These are phyloP conservation scores for Coenobita brevimanus DNA, from an alignment of 1,140 invertebrate species.

Conservation along the genomic window DNA sequence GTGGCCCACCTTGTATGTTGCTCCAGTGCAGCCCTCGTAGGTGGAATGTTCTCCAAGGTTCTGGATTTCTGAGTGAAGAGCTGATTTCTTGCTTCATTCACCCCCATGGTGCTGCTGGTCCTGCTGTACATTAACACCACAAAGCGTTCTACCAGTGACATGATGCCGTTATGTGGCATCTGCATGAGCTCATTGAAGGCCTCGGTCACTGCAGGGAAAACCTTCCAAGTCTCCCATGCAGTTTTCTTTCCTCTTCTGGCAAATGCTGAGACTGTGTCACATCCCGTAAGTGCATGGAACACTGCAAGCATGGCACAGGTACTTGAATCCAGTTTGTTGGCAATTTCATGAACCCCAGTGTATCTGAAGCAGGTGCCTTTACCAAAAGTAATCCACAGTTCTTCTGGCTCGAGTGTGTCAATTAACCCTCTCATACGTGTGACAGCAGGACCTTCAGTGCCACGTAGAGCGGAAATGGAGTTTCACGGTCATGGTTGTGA, in stretches of 20 bases:
- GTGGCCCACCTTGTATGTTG: background rate
- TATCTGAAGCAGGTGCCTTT: constrained; percentile 43
- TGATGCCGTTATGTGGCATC: too few species aligned
- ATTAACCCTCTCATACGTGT: too few species aligned
- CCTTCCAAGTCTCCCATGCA: too few species aligned
- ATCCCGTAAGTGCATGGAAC: constrained; percentile 52
- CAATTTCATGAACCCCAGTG: constrained; percentile 53
- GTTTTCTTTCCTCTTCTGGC: constrained; percentile 19
- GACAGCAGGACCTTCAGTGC: too few species aligned
- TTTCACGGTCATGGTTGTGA: too few species aligned
- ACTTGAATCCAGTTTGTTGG: constrained; percentile 39
- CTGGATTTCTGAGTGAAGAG: background rate
- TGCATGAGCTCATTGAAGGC: constrained; percentile 4
- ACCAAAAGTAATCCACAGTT: constrained; percentile 59
- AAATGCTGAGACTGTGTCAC: constrained; percentile 37
- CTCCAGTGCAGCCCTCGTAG: background rate
- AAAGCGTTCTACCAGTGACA: too few species aligned
- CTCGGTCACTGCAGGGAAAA: constrained; percentile 4
- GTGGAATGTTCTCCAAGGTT: background rate
- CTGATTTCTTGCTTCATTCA: too few species aligned
- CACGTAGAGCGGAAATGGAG: too few species aligned
- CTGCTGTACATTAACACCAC: too few species aligned
- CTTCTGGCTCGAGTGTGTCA: constrained; percentile 34
- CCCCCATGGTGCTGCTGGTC: too few species aligned
- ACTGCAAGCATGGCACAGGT: constrained; percentile 36